Evolutionary conservation across 2,888 invertebrate genomes (phyloP).

Genomic region (Siphlonurus alternatus): DNA sequence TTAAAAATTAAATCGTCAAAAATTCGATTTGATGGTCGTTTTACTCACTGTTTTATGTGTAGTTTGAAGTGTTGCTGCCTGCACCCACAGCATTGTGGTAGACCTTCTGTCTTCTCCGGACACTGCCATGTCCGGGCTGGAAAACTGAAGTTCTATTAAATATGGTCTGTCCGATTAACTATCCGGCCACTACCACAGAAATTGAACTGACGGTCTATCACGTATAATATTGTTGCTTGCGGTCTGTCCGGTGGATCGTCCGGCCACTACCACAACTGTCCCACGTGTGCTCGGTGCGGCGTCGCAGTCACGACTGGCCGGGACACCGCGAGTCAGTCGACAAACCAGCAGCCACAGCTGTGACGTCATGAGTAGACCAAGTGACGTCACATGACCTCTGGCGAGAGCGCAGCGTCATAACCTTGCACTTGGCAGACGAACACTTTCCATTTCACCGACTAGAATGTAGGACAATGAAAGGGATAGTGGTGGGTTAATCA

Average conservation of each 20-base stretch:
- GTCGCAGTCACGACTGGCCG: neutral
- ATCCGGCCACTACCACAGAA: slow-evolving; percentile 4
- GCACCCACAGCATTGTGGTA: neutral
- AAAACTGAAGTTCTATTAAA: neutral
- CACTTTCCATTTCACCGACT: too few relatives aligned
- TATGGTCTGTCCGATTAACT: neutral
- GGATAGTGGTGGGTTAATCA: too few relatives aligned
- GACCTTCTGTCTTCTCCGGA: neutral
- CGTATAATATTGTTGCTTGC: too few relatives aligned
- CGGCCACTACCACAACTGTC: neutral
- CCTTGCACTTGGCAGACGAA: neutral
- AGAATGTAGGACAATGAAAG: too few relatives aligned
- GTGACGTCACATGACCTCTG: too few relatives aligned
- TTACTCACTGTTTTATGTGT: neutral
- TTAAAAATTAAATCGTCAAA: too few relatives aligned
- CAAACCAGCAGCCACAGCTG: neutral
- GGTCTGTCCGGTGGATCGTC: neutral
- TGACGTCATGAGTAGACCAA: neutral
- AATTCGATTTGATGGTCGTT: too few relatives aligned
- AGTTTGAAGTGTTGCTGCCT: neutral
- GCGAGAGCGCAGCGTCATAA: neutral
- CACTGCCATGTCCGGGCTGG: neutral
- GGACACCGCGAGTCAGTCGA: neutral
- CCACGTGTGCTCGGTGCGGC: neutral
- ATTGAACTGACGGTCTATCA: too few relatives aligned